Percentiles rank a stretch among this genome's conserved stretches.
These are phyloP conservation scores for Cotesia chilonis DNA, from an alignment of 1,140 invertebrate genomes.

Conservation along the genomic window DNA sequence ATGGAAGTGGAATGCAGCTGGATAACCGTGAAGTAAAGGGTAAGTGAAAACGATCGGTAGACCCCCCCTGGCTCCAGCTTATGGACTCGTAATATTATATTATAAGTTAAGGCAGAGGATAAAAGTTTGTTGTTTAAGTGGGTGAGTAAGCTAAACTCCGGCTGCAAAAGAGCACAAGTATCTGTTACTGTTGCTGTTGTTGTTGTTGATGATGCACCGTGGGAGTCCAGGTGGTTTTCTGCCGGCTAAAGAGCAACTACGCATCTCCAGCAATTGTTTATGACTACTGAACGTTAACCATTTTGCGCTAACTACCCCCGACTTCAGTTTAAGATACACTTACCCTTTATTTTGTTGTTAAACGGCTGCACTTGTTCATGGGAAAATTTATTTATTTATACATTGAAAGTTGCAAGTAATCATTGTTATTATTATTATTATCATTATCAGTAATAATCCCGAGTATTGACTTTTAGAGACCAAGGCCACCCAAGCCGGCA, in stretches of 20 bases:
- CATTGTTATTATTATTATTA: too few relatives aligned
- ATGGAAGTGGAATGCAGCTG: conserved; percentile 55
- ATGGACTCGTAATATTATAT: too few relatives aligned
- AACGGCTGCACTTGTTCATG: too few relatives aligned
- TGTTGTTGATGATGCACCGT: conserved; percentile 44
- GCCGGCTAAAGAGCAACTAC: conserved; percentile 37
- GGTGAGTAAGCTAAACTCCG: conserved; percentile 40
- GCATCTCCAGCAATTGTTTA: conserved; percentile 62
- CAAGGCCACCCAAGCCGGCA: conserved; percentile 15
- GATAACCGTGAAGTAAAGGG: conserved; percentile 26
- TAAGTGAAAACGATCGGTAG: conserved; percentile 14
- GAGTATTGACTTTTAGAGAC: too few relatives aligned
- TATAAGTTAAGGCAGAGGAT: conserved; percentile 28
- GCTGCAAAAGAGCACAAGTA: conserved; percentile 34
- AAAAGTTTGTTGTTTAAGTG: conserved; percentile 35
- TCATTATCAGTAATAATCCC: too few relatives aligned
- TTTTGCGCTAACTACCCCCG: conserved; percentile 58
- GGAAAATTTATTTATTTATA: too few relatives aligned
- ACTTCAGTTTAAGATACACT: too few relatives aligned
- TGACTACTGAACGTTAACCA: conserved; percentile 52
- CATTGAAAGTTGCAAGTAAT: conserved; percentile 10
- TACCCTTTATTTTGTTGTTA: too few relatives aligned
- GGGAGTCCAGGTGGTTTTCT: conserved; percentile 49
- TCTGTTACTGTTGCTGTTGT: background rate
- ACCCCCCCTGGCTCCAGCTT: conserved; percentile 17